phyloP scores from a whole-genome alignment of 2,797 vertebrate genomes.

The Macrochelys suwanniensis region DNA sequence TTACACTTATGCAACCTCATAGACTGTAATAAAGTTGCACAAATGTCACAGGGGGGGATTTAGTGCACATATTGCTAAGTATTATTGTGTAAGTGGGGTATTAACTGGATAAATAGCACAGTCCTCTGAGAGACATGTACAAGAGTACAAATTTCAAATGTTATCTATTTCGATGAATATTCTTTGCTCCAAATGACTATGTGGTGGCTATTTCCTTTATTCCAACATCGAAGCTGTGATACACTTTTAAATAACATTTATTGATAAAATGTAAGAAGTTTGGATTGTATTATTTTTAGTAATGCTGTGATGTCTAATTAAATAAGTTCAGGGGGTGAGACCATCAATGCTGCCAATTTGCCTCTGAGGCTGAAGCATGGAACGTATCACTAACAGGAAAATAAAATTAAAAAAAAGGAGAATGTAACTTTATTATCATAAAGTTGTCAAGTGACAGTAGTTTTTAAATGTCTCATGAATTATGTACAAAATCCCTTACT shows the following conservation, averaged over 20 bases:
- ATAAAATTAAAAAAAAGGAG: background rate
- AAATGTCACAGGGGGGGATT: background rate
- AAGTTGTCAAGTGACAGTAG: slow-evolving; percentile 43
- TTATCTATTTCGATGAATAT: background rate
- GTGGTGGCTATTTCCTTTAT: background rate
- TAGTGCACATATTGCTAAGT: background rate
- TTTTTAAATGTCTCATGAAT: slow-evolving; percentile 55
- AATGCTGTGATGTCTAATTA: fast-evolving
- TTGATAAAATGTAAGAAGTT: background rate
- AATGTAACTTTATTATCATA: slow-evolving; percentile 45
- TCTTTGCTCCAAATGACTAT: background rate
- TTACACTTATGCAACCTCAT: background rate
- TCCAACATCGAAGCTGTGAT: background rate
- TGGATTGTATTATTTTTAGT: background rate
- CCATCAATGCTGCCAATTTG: background rate
- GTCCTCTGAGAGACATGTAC: background rate
- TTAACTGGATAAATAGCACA: background rate
- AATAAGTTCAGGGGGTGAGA: background rate
- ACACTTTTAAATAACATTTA: too few relatives aligned
- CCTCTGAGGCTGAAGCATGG: slow-evolving; percentile 11
- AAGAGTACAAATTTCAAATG: background rate
- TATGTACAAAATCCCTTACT: slow-evolving; percentile 7
- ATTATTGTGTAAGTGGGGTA: background rate
- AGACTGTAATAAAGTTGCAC: background rate
- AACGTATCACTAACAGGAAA: background rate